phyloP scores from a whole-genome alignment of 2,888 invertebrate genomes.

The Lomographa bimaculata region DNA sequence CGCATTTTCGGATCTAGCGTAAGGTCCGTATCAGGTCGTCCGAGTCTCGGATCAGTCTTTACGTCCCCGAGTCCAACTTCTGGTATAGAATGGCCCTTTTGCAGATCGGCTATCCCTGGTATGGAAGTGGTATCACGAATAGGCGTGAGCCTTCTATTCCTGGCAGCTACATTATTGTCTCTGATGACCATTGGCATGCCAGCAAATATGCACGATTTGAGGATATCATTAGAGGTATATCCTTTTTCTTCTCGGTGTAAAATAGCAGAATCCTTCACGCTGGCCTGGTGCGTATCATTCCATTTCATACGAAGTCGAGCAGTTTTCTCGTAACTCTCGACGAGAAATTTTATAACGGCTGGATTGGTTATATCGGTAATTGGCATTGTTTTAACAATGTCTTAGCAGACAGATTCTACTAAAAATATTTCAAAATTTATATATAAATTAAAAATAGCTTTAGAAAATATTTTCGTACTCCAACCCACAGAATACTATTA shows the following conservation, averaged over 20 bases:
- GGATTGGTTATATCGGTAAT: constrained; percentile 50
- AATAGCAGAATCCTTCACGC: constrained; percentile 44
- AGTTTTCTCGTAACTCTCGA: constrained; percentile 53
- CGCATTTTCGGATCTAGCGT: constrained; percentile 49
- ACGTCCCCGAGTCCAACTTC: constrained; percentile 51
- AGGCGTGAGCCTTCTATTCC: constrained; percentile 37
- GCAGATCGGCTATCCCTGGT: constrained; percentile 36
- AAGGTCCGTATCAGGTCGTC: constrained; percentile 44
- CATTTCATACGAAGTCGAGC: constrained; percentile 45
- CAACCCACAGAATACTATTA: too few species aligned
- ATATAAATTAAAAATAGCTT: too few species aligned
- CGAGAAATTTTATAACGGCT: constrained; percentile 48
- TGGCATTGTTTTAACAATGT: too few species aligned
- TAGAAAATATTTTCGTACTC: too few species aligned
- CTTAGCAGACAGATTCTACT: too few species aligned
- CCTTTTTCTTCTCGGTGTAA: constrained; percentile 42
- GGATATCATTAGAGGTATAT: too few species aligned
- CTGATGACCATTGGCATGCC: too few species aligned
- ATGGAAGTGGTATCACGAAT: constrained; percentile 41
- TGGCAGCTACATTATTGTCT: constrained; percentile 38
- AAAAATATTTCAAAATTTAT: too few species aligned
- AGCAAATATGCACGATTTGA: too few species aligned
- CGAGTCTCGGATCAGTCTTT: too few species aligned
- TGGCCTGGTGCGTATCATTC: constrained; percentile 42
- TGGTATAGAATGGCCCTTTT: constrained; percentile 46